A percentile compares a stretch with the other conserved stretches of the same genome.
Evolutionary conservation across 2,797 vertebrate species (phyloP).

Genomic region (Emys orbicularis): DNA sequence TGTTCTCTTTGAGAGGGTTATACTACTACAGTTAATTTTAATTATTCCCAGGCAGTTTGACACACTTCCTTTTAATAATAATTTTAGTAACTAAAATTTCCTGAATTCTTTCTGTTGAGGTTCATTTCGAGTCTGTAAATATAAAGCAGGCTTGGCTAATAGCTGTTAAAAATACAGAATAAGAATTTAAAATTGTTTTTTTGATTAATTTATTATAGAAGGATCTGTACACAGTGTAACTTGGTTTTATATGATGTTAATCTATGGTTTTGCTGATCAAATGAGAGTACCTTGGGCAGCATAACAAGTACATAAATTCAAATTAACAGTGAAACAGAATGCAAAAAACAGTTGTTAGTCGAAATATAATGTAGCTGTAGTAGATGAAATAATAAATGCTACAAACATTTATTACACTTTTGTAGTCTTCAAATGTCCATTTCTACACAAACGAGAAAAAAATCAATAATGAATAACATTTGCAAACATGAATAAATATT

Average conservation of each 20-base stretch:
- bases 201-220: slow-evolving; percentile 47
- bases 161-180: slow-evolving; percentile 32
- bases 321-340: slow-evolving; percentile 47
- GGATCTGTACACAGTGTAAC: slow-evolving; percentile 6
- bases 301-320: slow-evolving; percentile 47
- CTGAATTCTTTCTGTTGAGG: background rate
- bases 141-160: background rate
- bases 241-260: slow-evolving; percentile 17
- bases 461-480: slow-evolving; percentile 69
- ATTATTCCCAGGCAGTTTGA: background rate
- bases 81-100: slow-evolving; percentile 8
- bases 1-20: background rate
- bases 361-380: background rate
- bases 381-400: slow-evolving; percentile 46
- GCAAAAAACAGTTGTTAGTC: slow-evolving; percentile 27
- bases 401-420: slow-evolving; percentile 51
- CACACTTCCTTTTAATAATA: background rate
- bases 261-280: slow-evolving; percentile 38
- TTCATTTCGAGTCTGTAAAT: slow-evolving; percentile 36
- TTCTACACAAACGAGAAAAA: slow-evolving; percentile 44
- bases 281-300: slow-evolving; percentile 37
- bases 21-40: background rate
- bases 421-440: slow-evolving; percentile 22
- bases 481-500: slow-evolving; percentile 59
- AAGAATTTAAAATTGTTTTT: slow-evolving; percentile 11